Percentiles rank a stretch among this genome's conserved stretches.
Conservation (phyloP, 2,888 invertebrate genomes). For the Bombylius discolor region DNA sequence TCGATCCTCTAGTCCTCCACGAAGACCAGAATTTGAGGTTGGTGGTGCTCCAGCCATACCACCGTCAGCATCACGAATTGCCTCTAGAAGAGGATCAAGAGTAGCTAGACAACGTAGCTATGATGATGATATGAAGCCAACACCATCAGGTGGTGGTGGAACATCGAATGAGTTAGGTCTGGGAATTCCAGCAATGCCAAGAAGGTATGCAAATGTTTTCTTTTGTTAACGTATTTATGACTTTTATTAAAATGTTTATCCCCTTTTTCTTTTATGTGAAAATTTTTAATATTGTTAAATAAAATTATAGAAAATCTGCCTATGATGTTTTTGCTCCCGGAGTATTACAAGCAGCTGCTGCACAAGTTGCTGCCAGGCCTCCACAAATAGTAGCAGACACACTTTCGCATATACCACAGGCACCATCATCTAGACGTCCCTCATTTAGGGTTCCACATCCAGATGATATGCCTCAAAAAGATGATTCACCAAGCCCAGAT, state of each 20-base stretch:
- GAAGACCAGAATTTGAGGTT: conserved; percentile 28
- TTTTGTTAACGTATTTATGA: not conserved
- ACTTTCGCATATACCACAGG: conserved; percentile 16
- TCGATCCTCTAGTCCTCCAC: conserved; percentile 46
- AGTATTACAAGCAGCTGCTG: conserved; percentile 36
- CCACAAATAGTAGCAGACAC: conserved; percentile 33
- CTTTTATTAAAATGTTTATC: not conserved
- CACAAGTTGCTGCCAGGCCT: conserved; percentile 28
- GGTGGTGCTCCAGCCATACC: conserved; percentile 14
- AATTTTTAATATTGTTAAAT: not conserved
- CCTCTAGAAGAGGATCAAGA: conserved; percentile 46
- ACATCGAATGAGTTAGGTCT: conserved; percentile 42
- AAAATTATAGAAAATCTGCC: conserved; percentile 44
- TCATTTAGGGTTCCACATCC: conserved; percentile 46
- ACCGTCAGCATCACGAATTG: conserved; percentile 32
- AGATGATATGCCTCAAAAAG: conserved; percentile 38
- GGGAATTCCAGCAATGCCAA: conserved; percentile 59
- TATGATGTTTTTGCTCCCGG: conserved; percentile 70
- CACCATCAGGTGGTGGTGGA: conserved; percentile 22
- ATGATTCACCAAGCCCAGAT: conserved; percentile 43
- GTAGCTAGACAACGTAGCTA: conserved; percentile 69
- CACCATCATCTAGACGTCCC: conserved; percentile 42
- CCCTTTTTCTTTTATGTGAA: not conserved
- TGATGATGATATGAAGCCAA: conserved; percentile 58
- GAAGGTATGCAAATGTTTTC: conserved; percentile 39